phyloP scores from a whole-genome alignment of 1,140 invertebrate genomes.

The Stegodyphus mimosarum region DNA sequence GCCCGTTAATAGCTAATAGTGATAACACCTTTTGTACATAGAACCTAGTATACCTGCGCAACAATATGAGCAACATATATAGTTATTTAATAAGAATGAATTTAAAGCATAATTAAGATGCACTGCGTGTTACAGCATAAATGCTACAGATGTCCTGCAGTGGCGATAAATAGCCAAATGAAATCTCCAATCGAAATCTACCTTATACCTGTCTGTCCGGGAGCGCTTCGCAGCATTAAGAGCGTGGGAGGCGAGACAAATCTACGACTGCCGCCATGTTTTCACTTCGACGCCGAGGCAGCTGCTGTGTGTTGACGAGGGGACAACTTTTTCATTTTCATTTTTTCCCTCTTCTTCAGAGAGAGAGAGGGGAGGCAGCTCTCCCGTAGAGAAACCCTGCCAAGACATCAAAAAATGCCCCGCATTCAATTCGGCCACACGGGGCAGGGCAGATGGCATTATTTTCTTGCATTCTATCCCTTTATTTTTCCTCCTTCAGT shows the following conservation, averaged over 20 bases:
- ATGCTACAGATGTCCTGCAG: neutral
- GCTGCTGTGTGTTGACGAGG: slow-evolving; percentile 34
- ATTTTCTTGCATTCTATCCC: slow-evolving; percentile 11
- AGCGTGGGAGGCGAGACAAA: slow-evolving; percentile 33
- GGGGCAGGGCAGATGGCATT: slow-evolving; percentile 39
- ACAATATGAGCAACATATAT: no score
- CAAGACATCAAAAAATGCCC: slow-evolving; percentile 47
- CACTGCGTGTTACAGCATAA: no score
- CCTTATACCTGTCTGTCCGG: slow-evolving; percentile 13
- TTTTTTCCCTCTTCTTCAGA: neutral
- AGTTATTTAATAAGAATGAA: slow-evolving; percentile 7
- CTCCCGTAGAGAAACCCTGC: slow-evolving; percentile 50
- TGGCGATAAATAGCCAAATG: slow-evolving; percentile 4
- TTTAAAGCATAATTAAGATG: no score
- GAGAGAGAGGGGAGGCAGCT: slow-evolving; percentile 11
- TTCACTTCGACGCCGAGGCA: slow-evolving; percentile 14
- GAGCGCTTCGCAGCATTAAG: neutral
- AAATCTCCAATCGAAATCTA: neutral
- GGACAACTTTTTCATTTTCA: slow-evolving; percentile 8
- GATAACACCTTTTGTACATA: no score
- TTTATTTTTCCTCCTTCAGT: slow-evolving; percentile 24
- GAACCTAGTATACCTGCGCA: no score
- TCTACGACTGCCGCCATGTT: slow-evolving; percentile 15
- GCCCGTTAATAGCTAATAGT: no score
- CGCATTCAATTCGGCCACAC: slow-evolving; percentile 45